Conservation (phyloP, 92 coral and sea anemone genomes). For the Epizoanthus stellaris region DNA sequence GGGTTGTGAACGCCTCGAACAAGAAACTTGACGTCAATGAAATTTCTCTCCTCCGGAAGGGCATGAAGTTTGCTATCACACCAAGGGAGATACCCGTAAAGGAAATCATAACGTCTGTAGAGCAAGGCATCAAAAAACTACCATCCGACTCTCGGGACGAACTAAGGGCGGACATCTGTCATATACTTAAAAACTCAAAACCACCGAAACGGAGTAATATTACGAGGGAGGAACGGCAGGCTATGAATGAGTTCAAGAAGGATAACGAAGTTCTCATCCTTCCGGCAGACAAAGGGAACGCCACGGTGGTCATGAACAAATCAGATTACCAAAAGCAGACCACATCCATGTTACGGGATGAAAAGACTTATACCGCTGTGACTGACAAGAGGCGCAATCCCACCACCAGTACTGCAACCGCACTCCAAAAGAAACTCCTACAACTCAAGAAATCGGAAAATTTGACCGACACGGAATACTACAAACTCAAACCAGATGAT, state of each 20-base stretch:
- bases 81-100: too few species aligned
- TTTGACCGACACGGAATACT: slow-evolving; percentile 24
- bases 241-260: slow-evolving; percentile 13
- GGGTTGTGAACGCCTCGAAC: too few species aligned
- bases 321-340: slow-evolving; percentile 3
- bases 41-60: too few species aligned
- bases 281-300: slow-evolving; percentile 44
- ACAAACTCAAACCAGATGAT: slow-evolving; percentile 21
- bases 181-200: too few species aligned
- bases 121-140: too few species aligned
- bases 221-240: slow-evolving; percentile 20
- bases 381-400: slow-evolving; percentile 12
- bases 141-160: too few species aligned
- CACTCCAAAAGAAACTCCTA: background rate
- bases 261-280: slow-evolving; percentile 30
- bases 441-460: slow-evolving; percentile 9
- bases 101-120: too few species aligned
- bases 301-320: slow-evolving; percentile 34
- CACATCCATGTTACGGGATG: background rate
- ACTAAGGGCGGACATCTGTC: too few species aligned
- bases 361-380: slow-evolving; percentile 1
- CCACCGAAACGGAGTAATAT: slow-evolving; percentile 12
- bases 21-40: too few species aligned
- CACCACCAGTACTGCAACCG: slow-evolving; percentile 11
- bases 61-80: too few species aligned